Evolutionary conservation across 2,797 vertebrate genomes (phyloP).

Genomic region (Rhinoraja longicauda): DNA sequence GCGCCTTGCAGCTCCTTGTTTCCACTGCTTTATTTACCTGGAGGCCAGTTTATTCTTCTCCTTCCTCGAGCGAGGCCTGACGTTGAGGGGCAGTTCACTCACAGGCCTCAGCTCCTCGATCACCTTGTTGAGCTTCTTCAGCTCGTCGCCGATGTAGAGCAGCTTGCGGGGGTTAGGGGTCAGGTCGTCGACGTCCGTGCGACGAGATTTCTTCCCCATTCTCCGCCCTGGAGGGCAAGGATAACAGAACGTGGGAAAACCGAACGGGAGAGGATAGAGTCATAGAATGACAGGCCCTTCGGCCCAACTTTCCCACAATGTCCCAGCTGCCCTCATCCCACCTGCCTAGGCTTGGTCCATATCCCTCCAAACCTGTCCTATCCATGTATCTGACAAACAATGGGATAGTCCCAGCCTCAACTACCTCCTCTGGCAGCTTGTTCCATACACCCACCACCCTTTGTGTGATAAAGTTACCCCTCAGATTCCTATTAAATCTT

Average conservation of each 20-base stretch:
- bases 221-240: slow-evolving; percentile 1
- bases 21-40: slow-evolving; percentile 51
- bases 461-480: too few relatives aligned
- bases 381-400: too few relatives aligned
- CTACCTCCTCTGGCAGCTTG: too few relatives aligned
- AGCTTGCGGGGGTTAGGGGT: slow-evolving; percentile 65
- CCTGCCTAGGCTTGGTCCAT: too few relatives aligned
- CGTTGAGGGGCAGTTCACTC: slow-evolving; percentile 60
- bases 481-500: too few relatives aligned
- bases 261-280: not conserved
- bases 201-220: slow-evolving; percentile 55
- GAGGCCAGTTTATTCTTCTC: slow-evolving; percentile 69
- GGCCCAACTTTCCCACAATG: too few relatives aligned
- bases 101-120: slow-evolving; percentile 63
- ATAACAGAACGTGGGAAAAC: not conserved
- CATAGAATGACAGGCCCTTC: too few relatives aligned
- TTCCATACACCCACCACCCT: too few relatives aligned
- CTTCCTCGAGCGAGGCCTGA: slow-evolving; percentile 61
- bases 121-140: slow-evolving; percentile 62
- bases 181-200: slow-evolving; percentile 64
- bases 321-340: too few relatives aligned
- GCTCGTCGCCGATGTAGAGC: slow-evolving; percentile 62
- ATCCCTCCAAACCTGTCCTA: too few relatives aligned
- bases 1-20: too few relatives aligned
- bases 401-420: too few relatives aligned